Conservation (phyloP, 2,888 invertebrate genomes). For the Drosophila longiperda region DNA sequence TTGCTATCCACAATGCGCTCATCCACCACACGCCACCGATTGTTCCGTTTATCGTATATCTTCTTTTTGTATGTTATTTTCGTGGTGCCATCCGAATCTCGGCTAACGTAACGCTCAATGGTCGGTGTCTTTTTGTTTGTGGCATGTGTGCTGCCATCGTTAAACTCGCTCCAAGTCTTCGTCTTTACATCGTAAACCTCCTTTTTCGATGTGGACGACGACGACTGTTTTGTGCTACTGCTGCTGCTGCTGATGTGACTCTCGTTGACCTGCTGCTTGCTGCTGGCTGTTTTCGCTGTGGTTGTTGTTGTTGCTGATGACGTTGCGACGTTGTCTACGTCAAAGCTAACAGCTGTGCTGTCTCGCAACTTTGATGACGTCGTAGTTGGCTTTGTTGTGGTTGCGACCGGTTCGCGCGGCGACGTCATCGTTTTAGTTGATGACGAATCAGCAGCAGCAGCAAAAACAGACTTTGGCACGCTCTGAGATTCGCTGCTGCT, state of each 20-base stretch:
- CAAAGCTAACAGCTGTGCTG: conserved; percentile 48
- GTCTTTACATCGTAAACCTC: conserved; percentile 85
- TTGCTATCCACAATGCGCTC: conserved; percentile 86
- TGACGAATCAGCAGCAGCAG: conserved; percentile 55
- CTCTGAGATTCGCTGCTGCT: conserved; percentile 72
- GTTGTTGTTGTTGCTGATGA: conserved; percentile 14
- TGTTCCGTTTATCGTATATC: conserved; percentile 84
- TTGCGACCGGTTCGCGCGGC: conserved; percentile 63
- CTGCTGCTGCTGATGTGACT: conserved; percentile 54
- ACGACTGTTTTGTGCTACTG: conserved; percentile 66
- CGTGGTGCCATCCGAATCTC: conserved; percentile 83
- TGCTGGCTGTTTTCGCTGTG: conserved; percentile 32
- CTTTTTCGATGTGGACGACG: conserved; percentile 75
- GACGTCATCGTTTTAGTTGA: conserved; percentile 53
- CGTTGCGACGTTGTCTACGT: conserved; percentile 31
- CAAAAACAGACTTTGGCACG: conserved; percentile 64
- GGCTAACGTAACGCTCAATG: conserved; percentile 84
- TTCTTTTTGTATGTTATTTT: conserved; percentile 85
- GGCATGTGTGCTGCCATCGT: conserved; percentile 52
- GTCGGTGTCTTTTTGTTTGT: conserved; percentile 80
- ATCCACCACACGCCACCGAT: conserved; percentile 85
- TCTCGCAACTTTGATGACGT: conserved; percentile 56
- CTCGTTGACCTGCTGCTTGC: conserved; percentile 58
- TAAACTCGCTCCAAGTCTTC: conserved; percentile 84
- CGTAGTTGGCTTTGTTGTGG: conserved; percentile 58